These are phyloP conservation scores for Chlorodrepanis virens DNA, from an alignment of 2,113 vertebrate species.

Conservation along the genomic window DNA sequence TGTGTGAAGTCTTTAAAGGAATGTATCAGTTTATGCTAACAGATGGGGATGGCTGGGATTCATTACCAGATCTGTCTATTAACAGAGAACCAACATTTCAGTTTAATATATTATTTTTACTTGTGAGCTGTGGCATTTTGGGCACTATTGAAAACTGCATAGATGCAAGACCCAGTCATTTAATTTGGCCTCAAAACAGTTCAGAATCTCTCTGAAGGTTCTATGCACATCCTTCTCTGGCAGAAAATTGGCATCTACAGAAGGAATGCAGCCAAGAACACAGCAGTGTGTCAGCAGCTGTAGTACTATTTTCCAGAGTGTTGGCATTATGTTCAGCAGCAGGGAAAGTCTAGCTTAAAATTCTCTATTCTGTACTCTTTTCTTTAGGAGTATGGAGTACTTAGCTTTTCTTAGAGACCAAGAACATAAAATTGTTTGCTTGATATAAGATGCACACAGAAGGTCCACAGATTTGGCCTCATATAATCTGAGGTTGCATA, in stretches of 20 bases:
- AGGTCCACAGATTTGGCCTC: background rate
- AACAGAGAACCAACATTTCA: background rate
- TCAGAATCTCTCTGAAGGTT: background rate
- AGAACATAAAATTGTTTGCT: background rate
- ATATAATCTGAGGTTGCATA: background rate
- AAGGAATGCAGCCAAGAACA: background rate
- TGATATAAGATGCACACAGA: background rate
- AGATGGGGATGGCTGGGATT: background rate
- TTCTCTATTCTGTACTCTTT: background rate
- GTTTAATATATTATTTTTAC: background rate
- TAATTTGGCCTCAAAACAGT: background rate
- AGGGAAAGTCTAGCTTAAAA: background rate
- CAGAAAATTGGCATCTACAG: background rate
- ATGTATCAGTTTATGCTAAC: background rate
- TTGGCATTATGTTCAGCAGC: background rate
- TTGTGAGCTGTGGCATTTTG: background rate
- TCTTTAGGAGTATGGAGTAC: background rate
- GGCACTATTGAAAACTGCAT: background rate
- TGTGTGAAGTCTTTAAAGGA: background rate
- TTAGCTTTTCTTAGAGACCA: background rate
- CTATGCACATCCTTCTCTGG: background rate
- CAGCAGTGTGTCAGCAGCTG: background rate
- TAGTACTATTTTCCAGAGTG: background rate
- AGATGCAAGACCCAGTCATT: background rate
- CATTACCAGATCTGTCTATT: background rate